Base-by-base conservation (phyloP, 2,888 invertebrate species). In the Chymomyza amoena region DNA sequence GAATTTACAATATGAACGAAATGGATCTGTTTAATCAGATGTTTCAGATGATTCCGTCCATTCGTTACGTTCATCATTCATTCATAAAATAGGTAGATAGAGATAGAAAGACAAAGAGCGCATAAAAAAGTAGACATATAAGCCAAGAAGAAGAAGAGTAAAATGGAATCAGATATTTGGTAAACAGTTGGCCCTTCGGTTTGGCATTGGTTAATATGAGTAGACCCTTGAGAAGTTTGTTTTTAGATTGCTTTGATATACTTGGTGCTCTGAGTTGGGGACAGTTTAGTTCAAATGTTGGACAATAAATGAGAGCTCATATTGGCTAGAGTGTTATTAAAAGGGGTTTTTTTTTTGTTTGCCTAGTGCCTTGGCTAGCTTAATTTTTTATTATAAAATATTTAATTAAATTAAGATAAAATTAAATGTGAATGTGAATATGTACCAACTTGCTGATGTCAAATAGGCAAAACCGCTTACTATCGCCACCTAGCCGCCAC, bases 41-140 rank as follows among this genome's bases (percentile, higher is more conserved):
- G 83, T 87, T 79, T 87, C 83, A 81, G 74, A 87, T 73, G 80
- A 78, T 78, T 75, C 83, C 71, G 64, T 73, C 82, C 73, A 87
- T 81, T 78, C 77, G 70, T 70, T 68, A 69, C 70, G 69, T 87
- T 78, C 87, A 74, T 76, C 75, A 81, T 57, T 75, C 76, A 72
- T 68, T 54, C 71, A 84, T 75, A 81, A 78, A 75, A 87, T 83
- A 18, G 50, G 45, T 32, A 68, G 32, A 39, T 51, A 7, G 54
- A 32, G 7, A 61, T 68, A 20, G 54, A 25, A 62, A 32, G 25
- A 18, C 16, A 36, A 60, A 60, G 20, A 15, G 7, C 7, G 6
- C n/a, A 5, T 63, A 45, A 28, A 59, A 65, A 16, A 65, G 9
- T 18, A 20, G 13, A 4, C n/a, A 64, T 4, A 62, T 4, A 62